Conservation (phyloP, 1,140 invertebrate genomes). For the Oedothorax gibbosus region DNA sequence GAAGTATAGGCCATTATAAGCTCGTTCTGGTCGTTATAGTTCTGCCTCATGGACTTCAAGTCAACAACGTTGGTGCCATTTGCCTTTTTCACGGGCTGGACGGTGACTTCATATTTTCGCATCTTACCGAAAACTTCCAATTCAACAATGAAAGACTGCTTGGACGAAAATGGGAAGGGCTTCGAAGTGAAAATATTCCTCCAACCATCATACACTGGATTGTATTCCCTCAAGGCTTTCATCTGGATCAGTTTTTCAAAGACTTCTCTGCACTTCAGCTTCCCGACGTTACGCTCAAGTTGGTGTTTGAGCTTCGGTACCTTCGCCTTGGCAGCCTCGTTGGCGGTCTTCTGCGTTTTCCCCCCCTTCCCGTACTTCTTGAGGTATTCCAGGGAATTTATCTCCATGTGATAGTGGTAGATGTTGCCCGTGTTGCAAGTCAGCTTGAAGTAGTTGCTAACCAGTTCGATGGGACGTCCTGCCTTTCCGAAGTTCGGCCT, state of each 20-base stretch:
- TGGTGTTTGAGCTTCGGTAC: constrained; percentile 13
- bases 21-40: constrained; percentile 1
- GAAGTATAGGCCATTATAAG: constrained; percentile 33
- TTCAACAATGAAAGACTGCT: constrained; percentile 1
- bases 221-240: not conserved
- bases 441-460: constrained; percentile 29
- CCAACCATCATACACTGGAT: constrained; percentile 47
- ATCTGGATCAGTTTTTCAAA: not conserved
- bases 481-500: constrained; percentile 29
- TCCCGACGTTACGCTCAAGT: constrained; percentile 5
- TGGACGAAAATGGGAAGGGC: constrained; percentile 12
- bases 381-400: constrained; percentile 4
- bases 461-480: constrained; percentile 16
- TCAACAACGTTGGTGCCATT: constrained; percentile 29
- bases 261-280: constrained; percentile 23
- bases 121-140: not conserved
- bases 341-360: constrained; percentile 3
- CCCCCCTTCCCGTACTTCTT: constrained; percentile 30
- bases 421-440: not conserved
- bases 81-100: constrained; percentile 42
- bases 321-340: not conserved
- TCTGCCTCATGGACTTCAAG: constrained; percentile 5
- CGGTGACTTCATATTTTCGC: constrained; percentile 14
- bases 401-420: constrained; percentile 53
- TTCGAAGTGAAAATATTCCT: constrained; percentile 52